phyloP scores from a whole-genome alignment of 2,113 vertebrate genomes.

The Scophthalmus maximus region DNA sequence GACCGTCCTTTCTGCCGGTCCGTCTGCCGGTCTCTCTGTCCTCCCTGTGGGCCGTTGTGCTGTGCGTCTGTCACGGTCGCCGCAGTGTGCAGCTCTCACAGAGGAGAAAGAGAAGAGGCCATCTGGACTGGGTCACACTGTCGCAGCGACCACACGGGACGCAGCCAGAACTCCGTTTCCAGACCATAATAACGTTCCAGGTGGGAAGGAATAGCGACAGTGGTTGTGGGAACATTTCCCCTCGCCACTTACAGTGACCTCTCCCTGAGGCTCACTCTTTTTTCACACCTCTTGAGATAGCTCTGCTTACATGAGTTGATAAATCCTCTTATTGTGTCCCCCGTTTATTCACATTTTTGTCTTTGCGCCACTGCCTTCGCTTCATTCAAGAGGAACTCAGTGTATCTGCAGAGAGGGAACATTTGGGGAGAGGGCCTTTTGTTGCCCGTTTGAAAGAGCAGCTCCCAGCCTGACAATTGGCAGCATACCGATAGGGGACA shows the following conservation, averaged over 20 bases:
- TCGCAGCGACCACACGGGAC: conserved; percentile 64
- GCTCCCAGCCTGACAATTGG: conserved; percentile 73
- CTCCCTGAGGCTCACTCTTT: conserved; percentile 53
- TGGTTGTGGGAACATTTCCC: conserved; percentile 64
- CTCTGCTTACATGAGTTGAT: conserved; percentile 75
- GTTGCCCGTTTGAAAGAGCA: conserved; percentile 75
- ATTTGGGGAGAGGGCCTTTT: conserved; percentile 72
- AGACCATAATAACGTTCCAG: conserved; percentile 54
- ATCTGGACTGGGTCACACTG: conserved; percentile 77
- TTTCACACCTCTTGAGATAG: conserved; percentile 71
- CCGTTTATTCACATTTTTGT: conserved; percentile 78
- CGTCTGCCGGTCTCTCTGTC: conserved; percentile 36
- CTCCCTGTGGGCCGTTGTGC: conserved; percentile 51
- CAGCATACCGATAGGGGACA: conserved; percentile 67
- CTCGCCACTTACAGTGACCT: conserved; percentile 49
- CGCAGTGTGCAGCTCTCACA: conserved; percentile 48
- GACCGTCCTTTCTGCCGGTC: conserved; percentile 4
- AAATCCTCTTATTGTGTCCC: conserved; percentile 73
- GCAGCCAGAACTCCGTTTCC: conserved; percentile 64
- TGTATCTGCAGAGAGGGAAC: conserved; percentile 62
- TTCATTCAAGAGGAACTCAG: conserved; percentile 69
- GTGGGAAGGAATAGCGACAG: conserved; percentile 60
- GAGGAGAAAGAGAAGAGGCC: conserved; percentile 63
- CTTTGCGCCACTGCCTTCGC: conserved; percentile 69
- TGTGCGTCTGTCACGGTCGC: conserved; percentile 59